Conservation (phyloP, 2,797 vertebrate species). For the Takifugu ocellatus region DNA sequence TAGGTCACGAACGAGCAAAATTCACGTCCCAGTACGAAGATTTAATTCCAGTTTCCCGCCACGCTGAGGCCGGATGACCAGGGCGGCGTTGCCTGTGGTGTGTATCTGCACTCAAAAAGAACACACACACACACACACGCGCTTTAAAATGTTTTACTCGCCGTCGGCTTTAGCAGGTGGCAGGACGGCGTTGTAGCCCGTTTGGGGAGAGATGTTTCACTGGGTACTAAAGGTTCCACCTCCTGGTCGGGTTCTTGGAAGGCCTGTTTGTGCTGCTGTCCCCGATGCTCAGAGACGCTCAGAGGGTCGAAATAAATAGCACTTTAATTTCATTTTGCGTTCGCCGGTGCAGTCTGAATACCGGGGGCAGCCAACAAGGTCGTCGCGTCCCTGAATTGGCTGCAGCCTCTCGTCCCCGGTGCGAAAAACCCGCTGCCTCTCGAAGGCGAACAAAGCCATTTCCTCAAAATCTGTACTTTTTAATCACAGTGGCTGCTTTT, state of each 20-base stretch:
- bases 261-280: slow-evolving; percentile 44
- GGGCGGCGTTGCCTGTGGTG: slow-evolving; percentile 20
- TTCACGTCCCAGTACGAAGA: neutral
- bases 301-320: slow-evolving; percentile 51
- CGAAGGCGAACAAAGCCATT: no score
- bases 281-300: slow-evolving; percentile 25
- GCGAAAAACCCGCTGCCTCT: no score
- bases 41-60: slow-evolving; percentile 17
- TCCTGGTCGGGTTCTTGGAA: slow-evolving; percentile 22
- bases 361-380: slow-evolving; percentile 10
- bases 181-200: neutral
- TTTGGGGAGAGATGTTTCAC: no score
- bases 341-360: slow-evolving; percentile 35
- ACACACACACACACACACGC: slow-evolving; percentile 18
- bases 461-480: no score
- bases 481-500: no score
- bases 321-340: slow-evolving; percentile 65
- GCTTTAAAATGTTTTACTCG: slow-evolving; percentile 4
- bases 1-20: no score
- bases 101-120: slow-evolving; percentile 20
- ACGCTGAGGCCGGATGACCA: slow-evolving; percentile 23
- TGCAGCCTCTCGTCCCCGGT: no score
- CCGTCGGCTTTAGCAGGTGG: slow-evolving; percentile 29
- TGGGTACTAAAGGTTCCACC: no score
- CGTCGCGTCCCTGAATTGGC: neutral